Evolutionary conservation across 2,113 vertebrate genomes (phyloP).

Genomic region (Fulmarus glacialis): DNA sequence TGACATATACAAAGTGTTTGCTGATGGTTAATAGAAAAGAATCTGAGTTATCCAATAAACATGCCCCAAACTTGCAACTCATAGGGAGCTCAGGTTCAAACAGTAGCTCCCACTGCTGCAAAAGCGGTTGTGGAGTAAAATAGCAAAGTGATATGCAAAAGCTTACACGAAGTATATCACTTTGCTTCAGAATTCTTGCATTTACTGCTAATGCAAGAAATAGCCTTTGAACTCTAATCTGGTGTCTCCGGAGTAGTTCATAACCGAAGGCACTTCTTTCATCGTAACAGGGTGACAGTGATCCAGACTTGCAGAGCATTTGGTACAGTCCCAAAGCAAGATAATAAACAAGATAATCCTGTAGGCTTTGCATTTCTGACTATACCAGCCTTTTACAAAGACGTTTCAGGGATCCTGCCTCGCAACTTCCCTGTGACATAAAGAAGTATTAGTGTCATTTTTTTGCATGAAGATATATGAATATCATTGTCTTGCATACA

Average conservation of each 20-base stretch:
- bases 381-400: neutral
- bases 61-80: slow-evolving; percentile 28
- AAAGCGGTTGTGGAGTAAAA: neutral
- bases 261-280: slow-evolving; percentile 59
- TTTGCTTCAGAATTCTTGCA: slow-evolving; percentile 51
- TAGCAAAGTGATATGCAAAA: slow-evolving; percentile 28
- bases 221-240: slow-evolving; percentile 67
- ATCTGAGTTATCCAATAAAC: slow-evolving; percentile 32
- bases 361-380: slow-evolving; percentile 21
- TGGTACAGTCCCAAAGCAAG: slow-evolving; percentile 45
- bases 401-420: neutral
- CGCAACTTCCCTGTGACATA: neutral
- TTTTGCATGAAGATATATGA: neutral
- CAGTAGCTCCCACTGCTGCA: slow-evolving; percentile 20
- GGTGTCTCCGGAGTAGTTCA: slow-evolving; percentile 37
- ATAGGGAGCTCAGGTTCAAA: slow-evolving; percentile 4
- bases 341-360: slow-evolving; percentile 43
- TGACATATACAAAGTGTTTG: slow-evolving; percentile 61
- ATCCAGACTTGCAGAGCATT: slow-evolving; percentile 39
- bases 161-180: slow-evolving; percentile 21
- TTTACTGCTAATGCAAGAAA: slow-evolving; percentile 49
- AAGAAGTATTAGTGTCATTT: neutral
- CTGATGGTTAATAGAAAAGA: slow-evolving; percentile 46
- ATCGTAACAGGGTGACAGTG: slow-evolving; percentile 57
- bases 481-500: neutral